phyloP scores from a whole-genome alignment of 1,140 invertebrate genomes.

The Pinna nobilis region DNA sequence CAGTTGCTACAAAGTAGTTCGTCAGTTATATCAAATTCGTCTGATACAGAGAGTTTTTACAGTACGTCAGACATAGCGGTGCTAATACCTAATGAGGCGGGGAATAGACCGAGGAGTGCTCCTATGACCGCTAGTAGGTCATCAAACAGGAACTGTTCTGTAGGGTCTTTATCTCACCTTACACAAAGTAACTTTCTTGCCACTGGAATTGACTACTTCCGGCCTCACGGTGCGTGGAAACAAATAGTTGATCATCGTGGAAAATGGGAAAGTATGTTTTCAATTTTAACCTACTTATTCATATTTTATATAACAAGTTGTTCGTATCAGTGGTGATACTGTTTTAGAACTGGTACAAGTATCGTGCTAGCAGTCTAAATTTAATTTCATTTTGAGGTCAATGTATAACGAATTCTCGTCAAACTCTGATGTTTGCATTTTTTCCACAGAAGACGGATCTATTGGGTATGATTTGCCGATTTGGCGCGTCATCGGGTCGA shows the following conservation, averaged over 20 bases:
- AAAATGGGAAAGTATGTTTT: slow-evolving; percentile 62
- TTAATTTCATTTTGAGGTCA: background rate
- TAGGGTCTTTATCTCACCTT: slow-evolving; percentile 57
- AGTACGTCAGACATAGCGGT: slow-evolving; percentile 57
- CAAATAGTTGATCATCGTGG: slow-evolving; percentile 55
- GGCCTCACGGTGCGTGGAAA: slow-evolving; percentile 62
- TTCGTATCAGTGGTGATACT: slow-evolving; percentile 3
- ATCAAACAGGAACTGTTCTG: slow-evolving; percentile 35
- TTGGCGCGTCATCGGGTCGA: too few species aligned
- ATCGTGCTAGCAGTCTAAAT: background rate
- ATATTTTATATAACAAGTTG: background rate
- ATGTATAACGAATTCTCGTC: background rate
- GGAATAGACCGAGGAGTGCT: slow-evolving; percentile 49
- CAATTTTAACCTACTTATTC: slow-evolving; percentile 8
- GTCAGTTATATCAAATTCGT: too few species aligned
- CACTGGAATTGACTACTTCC: slow-evolving; percentile 65
- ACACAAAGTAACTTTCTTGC: slow-evolving; percentile 67
- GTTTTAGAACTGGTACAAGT: background rate
- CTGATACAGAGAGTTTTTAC: slow-evolving; percentile 47
- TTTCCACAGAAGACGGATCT: too few species aligned
- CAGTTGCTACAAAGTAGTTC: too few species aligned
- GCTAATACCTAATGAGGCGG: slow-evolving; percentile 37
- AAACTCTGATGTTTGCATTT: background rate
- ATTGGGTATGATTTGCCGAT: too few species aligned
- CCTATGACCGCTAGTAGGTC: slow-evolving; percentile 23